Conservation (phyloP, 2,888 invertebrate species). For the Hydropsyche betteni region DNA sequence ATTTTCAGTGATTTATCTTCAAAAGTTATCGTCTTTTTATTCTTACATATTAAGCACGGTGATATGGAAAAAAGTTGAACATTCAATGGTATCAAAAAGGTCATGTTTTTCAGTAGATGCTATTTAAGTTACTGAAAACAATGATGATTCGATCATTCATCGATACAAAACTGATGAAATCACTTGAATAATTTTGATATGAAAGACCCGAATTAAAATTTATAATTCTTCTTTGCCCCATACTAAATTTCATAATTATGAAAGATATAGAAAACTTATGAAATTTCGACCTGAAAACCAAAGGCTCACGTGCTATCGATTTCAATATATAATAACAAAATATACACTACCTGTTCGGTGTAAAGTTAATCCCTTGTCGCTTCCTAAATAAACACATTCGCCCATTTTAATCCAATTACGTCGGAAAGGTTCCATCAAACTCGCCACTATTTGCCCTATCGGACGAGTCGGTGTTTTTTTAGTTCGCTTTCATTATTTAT, state of each 20-base stretch:
- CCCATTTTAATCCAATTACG: constrained; percentile 46
- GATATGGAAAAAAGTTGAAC: too few species aligned
- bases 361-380: constrained; percentile 1
- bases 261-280: neutral
- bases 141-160: too few species aligned
- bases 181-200: neutral
- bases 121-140: too few species aligned
- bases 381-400: constrained; percentile 50
- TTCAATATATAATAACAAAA: neutral
- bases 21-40: too few species aligned
- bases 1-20: too few species aligned
- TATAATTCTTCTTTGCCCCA: neutral
- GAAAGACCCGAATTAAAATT: neutral
- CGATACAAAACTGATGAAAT: too few species aligned
- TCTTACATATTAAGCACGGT: too few species aligned
- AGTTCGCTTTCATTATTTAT: constrained; percentile 40
- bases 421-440: constrained; percentile 25
- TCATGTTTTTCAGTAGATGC: too few species aligned
- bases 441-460: constrained; percentile 47
- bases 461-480: constrained; percentile 33
- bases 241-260: neutral
- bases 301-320: constrained; percentile 34
- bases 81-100: too few species aligned
- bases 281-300: neutral
- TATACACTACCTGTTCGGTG: constrained; percentile 4